Percentiles rank a stretch among this genome's conserved stretches.
These are phyloP conservation scores for Prinia subflava DNA, from an alignment of 2,113 vertebrate species.

Conservation along the genomic window DNA sequence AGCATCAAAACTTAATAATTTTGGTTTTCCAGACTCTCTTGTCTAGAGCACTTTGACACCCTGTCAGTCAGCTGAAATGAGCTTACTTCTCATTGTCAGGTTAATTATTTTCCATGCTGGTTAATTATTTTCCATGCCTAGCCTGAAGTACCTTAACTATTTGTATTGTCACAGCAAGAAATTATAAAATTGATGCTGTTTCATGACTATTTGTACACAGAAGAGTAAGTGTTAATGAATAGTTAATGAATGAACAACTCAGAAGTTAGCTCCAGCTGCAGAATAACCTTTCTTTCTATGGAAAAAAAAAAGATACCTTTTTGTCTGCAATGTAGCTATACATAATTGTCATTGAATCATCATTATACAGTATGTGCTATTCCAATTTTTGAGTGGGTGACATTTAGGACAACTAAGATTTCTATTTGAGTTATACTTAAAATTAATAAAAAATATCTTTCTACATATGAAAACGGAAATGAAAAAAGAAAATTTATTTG, in stretches of 20 bases:
- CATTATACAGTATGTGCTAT: neutral
- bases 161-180: neutral
- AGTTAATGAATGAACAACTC: neutral
- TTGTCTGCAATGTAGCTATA: neutral
- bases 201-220: neutral
- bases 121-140: neutral
- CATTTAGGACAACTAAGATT: neutral
- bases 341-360: neutral
- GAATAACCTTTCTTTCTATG: neutral
- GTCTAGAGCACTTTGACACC: neutral
- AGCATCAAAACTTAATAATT: neutral
- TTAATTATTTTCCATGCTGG: slow-evolving; percentile 11
- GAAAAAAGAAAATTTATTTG: neutral
- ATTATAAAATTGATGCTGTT: neutral
- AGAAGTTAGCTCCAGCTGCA: neutral
- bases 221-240: neutral
- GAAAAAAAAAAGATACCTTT: neutral
- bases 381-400: neutral
- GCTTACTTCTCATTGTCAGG: neutral
- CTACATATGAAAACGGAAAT: neutral
- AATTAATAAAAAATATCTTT: neutral
- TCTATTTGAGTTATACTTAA: neutral
- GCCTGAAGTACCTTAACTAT: neutral
- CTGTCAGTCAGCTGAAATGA: neutral
- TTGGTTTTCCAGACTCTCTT: neutral